Base-by-base conservation (phyloP, 64 coral and sea anemone genomes). In the Orbicella faveolata region DNA sequence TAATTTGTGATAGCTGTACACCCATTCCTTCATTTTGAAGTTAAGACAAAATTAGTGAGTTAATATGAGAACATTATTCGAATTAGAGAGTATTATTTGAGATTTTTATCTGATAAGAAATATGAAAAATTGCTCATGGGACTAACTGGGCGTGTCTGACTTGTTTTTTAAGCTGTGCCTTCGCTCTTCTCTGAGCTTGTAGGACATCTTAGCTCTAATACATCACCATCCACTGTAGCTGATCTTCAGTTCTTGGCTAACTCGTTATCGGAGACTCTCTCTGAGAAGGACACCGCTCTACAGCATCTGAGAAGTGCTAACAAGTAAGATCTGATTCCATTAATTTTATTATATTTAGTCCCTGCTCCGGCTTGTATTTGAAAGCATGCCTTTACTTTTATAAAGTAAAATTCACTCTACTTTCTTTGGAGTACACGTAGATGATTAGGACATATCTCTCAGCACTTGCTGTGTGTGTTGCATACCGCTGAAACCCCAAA, bases 281-380 rank as follows among this genome's bases (percentile, higher is more conserved):
- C 96, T 55, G 96, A 98, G 41, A 98, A 98, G 87, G 94, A 98
- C 75, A 90, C 90, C 55, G 96, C 96, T 61, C 85, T 98, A 20
- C 88, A 89, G 19, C 96, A 98, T 91, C 96, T 95, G 26, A 95
- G 83, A 88, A 98, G 90, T 67, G 92, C 96, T 34, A 98, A 98
- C 81, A 95, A 90, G 96, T 98, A 88, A 73, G 83, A 54, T 30
- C 30, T 30, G 30, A 30, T 73, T 8, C 67, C 2, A 59, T 16
- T 14, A 9, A 2, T 41, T 48, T 4, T 48, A 48, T 48, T 48
- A 48, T 48, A 48, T 48, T 3, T 6, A 48, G 0, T 48, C 44
- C 44, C 44, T 48, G 44, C 44, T 48, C 5, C 3, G 44, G 44
- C 44, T 48, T 48, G 3, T 48, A 48, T 48, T 48, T 48, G 1